A percentile compares a stretch with the other conserved stretches of the same genome.
These are phyloP conservation scores for Trachymyrmex septentrionalis DNA, from an alignment of 1,140 invertebrate species.

Conservation along the genomic window DNA sequence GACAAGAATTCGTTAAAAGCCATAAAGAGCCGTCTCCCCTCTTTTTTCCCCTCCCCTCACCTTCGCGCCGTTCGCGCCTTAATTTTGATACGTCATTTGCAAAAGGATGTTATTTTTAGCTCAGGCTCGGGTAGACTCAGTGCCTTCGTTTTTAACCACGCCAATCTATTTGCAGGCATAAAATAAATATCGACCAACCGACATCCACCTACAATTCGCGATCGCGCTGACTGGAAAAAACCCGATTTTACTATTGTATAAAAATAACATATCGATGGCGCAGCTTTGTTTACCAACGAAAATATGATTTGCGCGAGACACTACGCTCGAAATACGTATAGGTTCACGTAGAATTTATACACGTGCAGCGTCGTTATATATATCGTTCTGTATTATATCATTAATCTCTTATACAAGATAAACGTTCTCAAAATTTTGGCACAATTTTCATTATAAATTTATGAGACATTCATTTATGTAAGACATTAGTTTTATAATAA, in stretches of 20 bases:
- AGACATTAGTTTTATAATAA: too few relatives aligned
- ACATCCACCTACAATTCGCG: background rate
- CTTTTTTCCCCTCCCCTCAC: background rate
- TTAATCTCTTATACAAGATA: background rate
- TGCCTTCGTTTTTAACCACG: constrained; percentile 42
- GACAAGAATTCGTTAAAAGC: constrained; percentile 22
- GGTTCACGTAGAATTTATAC: background rate
- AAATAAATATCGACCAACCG: constrained; percentile 13
- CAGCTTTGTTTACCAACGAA: background rate
- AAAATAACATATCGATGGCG: constrained; percentile 16
- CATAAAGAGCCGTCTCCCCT: background rate
- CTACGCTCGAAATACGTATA: background rate
- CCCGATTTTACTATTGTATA: background rate
- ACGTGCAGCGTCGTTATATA: too few relatives aligned
- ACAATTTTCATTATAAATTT: background rate
- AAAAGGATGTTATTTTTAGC: constrained; percentile 31
- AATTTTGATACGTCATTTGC: constrained; percentile 20
- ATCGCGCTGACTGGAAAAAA: constrained; percentile 10
- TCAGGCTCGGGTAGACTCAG: constrained; percentile 22
- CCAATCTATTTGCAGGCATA: constrained; percentile 33
- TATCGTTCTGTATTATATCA: background rate
- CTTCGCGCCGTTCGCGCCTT: background rate
- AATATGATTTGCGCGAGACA: constrained; percentile 1
- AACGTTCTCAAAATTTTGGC: background rate
- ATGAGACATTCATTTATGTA: too few relatives aligned